These are phyloP conservation scores for Pemphredon lugubris DNA, from an alignment of 2,888 invertebrate species.

Conservation along the genomic window DNA sequence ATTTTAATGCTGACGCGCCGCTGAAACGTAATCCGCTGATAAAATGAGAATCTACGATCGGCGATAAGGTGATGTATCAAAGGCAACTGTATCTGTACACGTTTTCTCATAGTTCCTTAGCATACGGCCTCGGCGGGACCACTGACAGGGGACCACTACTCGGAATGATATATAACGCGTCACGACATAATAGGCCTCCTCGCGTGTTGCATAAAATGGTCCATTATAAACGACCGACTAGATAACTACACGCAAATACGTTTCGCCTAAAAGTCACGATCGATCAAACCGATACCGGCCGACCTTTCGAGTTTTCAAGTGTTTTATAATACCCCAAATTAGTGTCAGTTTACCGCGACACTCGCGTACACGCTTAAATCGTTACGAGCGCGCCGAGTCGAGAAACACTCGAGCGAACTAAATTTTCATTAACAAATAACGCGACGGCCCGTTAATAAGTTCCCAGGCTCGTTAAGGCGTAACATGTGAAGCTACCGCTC, in stretches of 20 bases:
- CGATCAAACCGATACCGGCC: constrained; percentile 38
- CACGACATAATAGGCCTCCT: constrained; percentile 71
- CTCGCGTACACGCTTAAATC: no score
- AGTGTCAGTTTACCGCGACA: neutral
- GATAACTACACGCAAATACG: constrained; percentile 41
- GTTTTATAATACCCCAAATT: no score
- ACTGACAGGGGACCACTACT: constrained; percentile 66
- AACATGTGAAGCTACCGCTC: no score
- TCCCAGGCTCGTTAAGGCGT: no score
- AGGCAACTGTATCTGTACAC: constrained; percentile 71
- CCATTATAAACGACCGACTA: constrained; percentile 58
- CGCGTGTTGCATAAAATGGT: constrained; percentile 63
- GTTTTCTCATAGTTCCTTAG: constrained; percentile 75
- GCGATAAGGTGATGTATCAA: constrained; percentile 68
- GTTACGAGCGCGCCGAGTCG: no score
- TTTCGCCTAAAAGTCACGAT: constrained; percentile 34
- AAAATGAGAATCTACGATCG: constrained; percentile 33
- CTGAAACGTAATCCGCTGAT: constrained; percentile 44
- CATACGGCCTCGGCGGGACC: constrained; percentile 62
- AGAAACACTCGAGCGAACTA: no score
- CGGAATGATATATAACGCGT: constrained; percentile 74
- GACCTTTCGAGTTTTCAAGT: no score
- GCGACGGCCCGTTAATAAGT: no score
- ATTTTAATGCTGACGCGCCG: constrained; percentile 29
- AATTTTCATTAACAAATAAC: no score